These are phyloP conservation scores for Bimastos eiseni DNA, from an alignment of 2,888 invertebrate genomes.

Conservation along the genomic window DNA sequence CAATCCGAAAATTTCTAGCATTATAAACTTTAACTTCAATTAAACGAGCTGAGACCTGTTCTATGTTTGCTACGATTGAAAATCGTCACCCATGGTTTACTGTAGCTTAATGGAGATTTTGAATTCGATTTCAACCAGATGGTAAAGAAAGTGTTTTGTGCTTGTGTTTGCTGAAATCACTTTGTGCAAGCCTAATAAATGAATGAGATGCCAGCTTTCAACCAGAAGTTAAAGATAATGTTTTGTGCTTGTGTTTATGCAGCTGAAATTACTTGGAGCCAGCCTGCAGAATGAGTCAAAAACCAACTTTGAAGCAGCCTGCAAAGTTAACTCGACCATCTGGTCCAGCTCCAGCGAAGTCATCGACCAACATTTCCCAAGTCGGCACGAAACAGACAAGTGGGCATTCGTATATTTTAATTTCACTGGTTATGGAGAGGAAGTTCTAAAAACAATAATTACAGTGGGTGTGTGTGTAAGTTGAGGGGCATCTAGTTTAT, in stretches of 20 bases:
- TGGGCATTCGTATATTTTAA: neutral
- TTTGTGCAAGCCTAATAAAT: neutral
- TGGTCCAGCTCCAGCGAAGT: neutral
- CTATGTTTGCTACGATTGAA: neutral
- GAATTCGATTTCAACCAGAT: neutral
- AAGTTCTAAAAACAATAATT: neutral
- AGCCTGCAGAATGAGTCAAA: neutral
- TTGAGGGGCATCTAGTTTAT: neutral
- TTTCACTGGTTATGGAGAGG: neutral
- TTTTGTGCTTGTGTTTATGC: neutral
- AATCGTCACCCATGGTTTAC: neutral
- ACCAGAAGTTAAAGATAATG: neutral
- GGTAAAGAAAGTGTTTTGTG: too few relatives aligned
- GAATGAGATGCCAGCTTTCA: neutral
- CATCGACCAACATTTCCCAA: neutral
- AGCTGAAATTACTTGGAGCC: slow-evolving; percentile 3
- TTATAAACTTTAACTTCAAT: neutral
- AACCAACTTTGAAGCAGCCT: neutral
- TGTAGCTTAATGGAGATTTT: neutral
- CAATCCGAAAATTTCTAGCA: too few relatives aligned
- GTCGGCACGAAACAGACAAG: neutral
- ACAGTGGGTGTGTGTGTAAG: neutral
- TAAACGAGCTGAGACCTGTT: neutral
- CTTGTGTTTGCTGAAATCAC: neutral
- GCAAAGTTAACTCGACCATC: neutral